Evolutionary conservation across 2,113 vertebrate species (phyloP).

Genomic region (Dicaeum eximium): DNA sequence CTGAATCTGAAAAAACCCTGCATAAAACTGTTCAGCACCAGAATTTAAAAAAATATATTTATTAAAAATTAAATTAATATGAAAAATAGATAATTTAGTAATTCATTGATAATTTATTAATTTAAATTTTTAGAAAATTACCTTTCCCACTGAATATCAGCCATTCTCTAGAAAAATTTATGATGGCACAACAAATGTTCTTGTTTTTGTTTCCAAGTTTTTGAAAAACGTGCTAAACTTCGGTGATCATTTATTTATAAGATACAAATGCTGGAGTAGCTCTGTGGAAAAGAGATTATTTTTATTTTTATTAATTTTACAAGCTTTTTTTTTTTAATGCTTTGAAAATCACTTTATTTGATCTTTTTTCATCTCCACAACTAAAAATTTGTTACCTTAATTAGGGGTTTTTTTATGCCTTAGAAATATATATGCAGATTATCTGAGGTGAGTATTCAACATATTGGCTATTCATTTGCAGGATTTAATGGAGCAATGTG

Average conservation of each 20-base stretch:
- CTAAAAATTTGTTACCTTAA: not conserved
- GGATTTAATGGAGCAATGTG: not conserved
- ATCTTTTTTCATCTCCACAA: not conserved
- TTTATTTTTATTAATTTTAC: not conserved
- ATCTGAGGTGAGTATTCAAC: not conserved
- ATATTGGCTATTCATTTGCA: not conserved
- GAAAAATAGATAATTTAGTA: not conserved
- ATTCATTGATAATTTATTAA: not conserved
- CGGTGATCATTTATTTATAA: not conserved
- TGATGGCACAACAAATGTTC: fast-evolving
- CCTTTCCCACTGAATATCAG: not conserved
- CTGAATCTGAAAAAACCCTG: not conserved
- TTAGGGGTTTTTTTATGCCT: fast-evolving
- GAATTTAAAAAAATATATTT: not conserved
- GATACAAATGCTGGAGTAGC: not conserved
- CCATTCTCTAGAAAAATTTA: not conserved
- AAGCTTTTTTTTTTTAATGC: fast-evolving
- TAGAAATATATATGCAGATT: not conserved
- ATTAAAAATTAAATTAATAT: not conserved
- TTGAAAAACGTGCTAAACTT: not conserved
- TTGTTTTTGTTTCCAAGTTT: not conserved
- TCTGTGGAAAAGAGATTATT: not conserved
- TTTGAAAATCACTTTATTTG: not conserved
- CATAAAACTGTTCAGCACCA: not conserved
- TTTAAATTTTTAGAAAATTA: not conserved